Percentiles rank a stretch among this genome's conserved stretches.
Conservation (phyloP, 2,888 invertebrate species). For the Patella caerulea region DNA sequence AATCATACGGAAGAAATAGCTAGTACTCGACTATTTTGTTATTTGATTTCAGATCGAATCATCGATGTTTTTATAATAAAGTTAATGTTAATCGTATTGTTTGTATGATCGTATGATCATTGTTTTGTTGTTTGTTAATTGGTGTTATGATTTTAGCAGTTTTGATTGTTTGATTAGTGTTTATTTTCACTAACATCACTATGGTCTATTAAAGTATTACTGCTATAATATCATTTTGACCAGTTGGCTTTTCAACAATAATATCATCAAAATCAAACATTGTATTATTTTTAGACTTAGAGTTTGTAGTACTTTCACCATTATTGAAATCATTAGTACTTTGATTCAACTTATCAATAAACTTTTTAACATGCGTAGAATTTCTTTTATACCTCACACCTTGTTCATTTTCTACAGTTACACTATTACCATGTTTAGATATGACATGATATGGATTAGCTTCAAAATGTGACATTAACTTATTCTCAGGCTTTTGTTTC, state of each 20-base stretch:
- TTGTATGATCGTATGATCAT: too few species aligned
- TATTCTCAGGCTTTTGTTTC: constrained; percentile 10
- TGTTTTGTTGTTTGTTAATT: too few species aligned
- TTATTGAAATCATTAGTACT: neutral
- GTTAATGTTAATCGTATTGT: too few species aligned
- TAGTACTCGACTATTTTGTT: too few species aligned
- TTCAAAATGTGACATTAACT: neutral
- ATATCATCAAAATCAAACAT: constrained; percentile 10
- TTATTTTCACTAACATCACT: too few species aligned
- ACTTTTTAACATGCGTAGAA: neutral
- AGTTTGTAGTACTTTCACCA: neutral
- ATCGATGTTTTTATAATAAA: too few species aligned
- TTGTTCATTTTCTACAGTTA: neutral
- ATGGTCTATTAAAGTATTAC: neutral
- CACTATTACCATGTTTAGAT: neutral
- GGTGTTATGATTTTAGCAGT: too few species aligned
- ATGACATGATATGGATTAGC: neutral
- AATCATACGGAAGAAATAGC: too few species aligned
- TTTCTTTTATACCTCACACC: neutral
- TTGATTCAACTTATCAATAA: neutral
- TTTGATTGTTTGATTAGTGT: too few species aligned
- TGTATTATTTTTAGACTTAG: neutral
- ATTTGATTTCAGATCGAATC: too few species aligned
- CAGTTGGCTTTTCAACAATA: neutral
- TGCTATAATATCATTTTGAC: neutral